Conservation (phyloP, 2,797 vertebrate species). For the Cynodonichthys magdalenae region DNA sequence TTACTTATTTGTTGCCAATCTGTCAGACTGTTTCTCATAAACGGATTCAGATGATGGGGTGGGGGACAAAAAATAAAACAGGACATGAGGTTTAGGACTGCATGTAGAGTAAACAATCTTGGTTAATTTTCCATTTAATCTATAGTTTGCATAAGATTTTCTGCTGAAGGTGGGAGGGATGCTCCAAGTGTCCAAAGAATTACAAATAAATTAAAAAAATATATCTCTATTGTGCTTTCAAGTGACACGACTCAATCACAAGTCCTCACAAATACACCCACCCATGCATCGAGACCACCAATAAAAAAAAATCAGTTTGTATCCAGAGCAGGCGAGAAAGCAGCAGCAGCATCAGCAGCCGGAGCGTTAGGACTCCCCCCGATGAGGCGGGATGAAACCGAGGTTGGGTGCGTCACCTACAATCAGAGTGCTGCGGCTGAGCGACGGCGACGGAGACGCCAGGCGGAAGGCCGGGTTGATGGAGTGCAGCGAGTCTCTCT, state of each 20-base stretch:
- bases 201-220: conserved; percentile 48
- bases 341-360: neutral
- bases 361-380: conserved; percentile 23
- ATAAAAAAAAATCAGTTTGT: neutral
- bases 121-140: conserved; percentile 24
- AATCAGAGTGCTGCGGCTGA: conserved; percentile 60
- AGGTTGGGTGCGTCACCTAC: conserved; percentile 55
- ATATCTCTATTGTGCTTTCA: conserved; percentile 71
- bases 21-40: no score
- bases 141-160: conserved; percentile 65
- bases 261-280: conserved; percentile 34
- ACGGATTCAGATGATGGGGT: no score
- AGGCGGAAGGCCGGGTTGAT: conserved; percentile 74
- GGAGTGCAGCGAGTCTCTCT: conserved; percentile 74
- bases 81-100: neutral
- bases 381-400: conserved; percentile 62
- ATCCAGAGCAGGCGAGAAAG: conserved; percentile 8
- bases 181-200: conserved; percentile 49
- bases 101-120: no score
- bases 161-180: conserved; percentile 53
- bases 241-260: conserved; percentile 17
- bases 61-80: no score
- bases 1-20: no score
- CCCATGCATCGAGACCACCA: conserved; percentile 20
- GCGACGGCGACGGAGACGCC: conserved; percentile 69